Conservation (phyloP, 2,113 vertebrate species). For the Tenebrosternarchus preto region DNA sequence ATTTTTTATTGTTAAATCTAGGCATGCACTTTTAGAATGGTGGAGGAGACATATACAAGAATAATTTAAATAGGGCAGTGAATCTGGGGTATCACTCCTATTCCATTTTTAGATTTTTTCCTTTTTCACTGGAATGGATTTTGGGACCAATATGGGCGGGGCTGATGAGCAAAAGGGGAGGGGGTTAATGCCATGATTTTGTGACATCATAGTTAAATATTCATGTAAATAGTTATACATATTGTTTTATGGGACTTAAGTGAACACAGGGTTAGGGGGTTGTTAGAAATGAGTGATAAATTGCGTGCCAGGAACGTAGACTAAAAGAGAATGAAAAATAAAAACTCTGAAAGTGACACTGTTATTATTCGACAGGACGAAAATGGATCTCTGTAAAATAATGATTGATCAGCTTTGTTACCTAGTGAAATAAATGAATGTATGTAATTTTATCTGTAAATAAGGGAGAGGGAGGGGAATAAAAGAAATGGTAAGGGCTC, state of each 20-base stretch:
- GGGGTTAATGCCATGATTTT: conserved; percentile 63
- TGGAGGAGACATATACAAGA: conserved; percentile 58
- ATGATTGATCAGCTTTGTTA: conserved; percentile 79
- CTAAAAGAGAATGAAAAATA: conserved; percentile 51
- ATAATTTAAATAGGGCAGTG: conserved; percentile 59
- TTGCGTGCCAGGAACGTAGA: conserved; percentile 58
- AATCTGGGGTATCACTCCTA: conserved; percentile 53
- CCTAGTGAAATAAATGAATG: conserved; percentile 80
- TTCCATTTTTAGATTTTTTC: conserved; percentile 54
- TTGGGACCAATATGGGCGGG: conserved; percentile 45
- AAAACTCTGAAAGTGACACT: conserved; percentile 43
- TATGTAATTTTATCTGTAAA: conserved; percentile 79
- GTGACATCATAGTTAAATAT: conserved; percentile 68
- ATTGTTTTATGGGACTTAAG: conserved; percentile 65
- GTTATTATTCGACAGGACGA: conserved; percentile 69
- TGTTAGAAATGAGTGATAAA: conserved; percentile 52
- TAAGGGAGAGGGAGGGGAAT: conserved; percentile 69
- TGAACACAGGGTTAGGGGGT: conserved; percentile 53
- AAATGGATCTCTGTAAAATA: conserved; percentile 74
- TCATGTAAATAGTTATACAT: conserved; percentile 79
- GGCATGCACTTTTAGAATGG: conserved; percentile 80
- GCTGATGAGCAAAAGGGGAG: conserved; percentile 46
- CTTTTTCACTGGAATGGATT: conserved; percentile 49
- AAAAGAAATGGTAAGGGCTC: conserved; percentile 64
- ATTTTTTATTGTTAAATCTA: conserved; percentile 77